phyloP scores from a whole-genome alignment of 1,140 invertebrate genomes.

The Cyphomyrmex costatus region DNA sequence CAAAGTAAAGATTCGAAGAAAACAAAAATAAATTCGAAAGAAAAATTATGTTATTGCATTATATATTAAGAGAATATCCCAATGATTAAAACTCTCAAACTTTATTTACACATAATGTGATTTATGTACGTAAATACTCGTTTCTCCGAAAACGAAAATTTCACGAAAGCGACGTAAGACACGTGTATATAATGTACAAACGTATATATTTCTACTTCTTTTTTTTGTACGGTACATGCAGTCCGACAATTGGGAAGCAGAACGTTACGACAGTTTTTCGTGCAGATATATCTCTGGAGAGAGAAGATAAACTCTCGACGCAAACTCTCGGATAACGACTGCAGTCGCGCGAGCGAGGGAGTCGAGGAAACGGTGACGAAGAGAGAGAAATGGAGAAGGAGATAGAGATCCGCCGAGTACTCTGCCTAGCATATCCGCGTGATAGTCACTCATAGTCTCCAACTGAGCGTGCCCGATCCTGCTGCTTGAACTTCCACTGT shows the following conservation, averaged over 20 bases:
- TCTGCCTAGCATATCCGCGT: conserved; percentile 34
- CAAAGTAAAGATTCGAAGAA: neutral
- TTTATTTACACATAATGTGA: neutral
- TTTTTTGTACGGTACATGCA: conserved; percentile 13
- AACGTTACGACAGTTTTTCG: conserved; percentile 45
- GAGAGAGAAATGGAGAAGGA: conserved; percentile 18
- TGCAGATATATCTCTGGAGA: conserved; percentile 21
- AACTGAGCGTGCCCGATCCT: conserved; percentile 53
- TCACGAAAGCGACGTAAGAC: neutral
- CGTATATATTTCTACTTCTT: neutral
- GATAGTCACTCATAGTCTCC: conserved; percentile 52
- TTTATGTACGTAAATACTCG: neutral
- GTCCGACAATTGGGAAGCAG: conserved; percentile 16
- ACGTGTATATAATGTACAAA: neutral
- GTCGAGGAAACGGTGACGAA: conserved; percentile 6
- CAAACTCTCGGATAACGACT: conserved; percentile 58
- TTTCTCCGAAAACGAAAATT: neutral
- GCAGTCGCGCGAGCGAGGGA: conserved; percentile 27
- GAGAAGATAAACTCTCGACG: conserved; percentile 54
- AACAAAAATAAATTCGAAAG: neutral
- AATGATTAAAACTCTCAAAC: neutral
- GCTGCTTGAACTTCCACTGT: conserved; percentile 48
- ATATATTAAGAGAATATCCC: neutral
- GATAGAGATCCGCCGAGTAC: conserved; percentile 35
- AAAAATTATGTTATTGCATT: neutral